These are phyloP conservation scores for Chloroceryle aenea DNA, from an alignment of 2,113 vertebrate species.

Conservation along the genomic window DNA sequence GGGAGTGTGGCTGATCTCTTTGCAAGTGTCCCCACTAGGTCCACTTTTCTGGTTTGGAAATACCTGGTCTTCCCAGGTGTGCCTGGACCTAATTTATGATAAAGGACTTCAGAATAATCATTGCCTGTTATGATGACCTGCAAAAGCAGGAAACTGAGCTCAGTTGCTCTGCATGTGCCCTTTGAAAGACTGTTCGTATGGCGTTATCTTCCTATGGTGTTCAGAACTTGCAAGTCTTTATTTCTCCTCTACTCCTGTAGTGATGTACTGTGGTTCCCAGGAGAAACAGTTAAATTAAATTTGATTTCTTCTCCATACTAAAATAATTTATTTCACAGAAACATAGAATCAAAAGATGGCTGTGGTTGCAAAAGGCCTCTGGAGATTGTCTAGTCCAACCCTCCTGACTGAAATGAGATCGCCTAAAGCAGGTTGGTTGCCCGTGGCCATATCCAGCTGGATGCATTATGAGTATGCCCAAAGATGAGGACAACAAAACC, in stretches of 20 bases:
- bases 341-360: not conserved
- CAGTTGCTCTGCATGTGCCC: not conserved
- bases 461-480: not conserved
- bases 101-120: not conserved
- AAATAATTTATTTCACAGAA: not conserved
- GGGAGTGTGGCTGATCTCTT: not conserved
- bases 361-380: not conserved
- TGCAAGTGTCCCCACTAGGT: not conserved
- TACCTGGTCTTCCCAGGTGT: not conserved
- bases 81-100: not conserved
- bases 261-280: not conserved
- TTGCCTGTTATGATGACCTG: not conserved
- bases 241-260: not conserved
- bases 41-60: not conserved
- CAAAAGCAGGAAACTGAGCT: not conserved
- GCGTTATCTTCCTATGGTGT: not conserved
- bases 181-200: not conserved
- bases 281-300: not conserved
- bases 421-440: not conserved
- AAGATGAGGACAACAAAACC: not conserved
- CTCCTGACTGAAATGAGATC: not conserved
- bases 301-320: not conserved
- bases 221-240: not conserved
- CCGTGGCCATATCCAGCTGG: no score
- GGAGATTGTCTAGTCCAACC: not conserved